Base-by-base conservation (phyloP, 2,888 invertebrate species). In the Eristalis pertinax region DNA sequence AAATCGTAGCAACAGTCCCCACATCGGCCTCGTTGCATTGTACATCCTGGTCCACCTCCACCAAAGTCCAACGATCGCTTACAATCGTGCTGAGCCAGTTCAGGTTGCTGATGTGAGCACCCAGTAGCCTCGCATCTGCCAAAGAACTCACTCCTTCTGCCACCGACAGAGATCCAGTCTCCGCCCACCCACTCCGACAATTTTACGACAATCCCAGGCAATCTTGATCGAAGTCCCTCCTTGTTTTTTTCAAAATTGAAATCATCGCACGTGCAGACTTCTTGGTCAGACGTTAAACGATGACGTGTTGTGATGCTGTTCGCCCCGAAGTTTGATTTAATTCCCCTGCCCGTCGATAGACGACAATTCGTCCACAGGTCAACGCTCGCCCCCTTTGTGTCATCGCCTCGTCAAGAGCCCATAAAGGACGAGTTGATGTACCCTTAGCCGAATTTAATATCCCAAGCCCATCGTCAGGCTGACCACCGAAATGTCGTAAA, bases 401-500 rank as follows among this genome's bases (percentile, higher is more conserved):
- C 50, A 50, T 50, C 50, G 19, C 50, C 19, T 50, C 50, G 19
- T 19, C 19, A 19, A 50, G 50, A 7, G 19, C 50, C 19, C 50
- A 19, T 50, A 50, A 50, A 50, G 50, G 50, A 50, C 50, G 50
- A 50, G 50, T 50, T 50, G 50, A 50, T 50, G 50, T 50, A 50
- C 50, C 50, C 50, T 50, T 50, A 19, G 2, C 50, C 8, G 50
- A 50, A 50, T 50, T 50, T 50, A 19, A 50, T 50, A 50, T 50
- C 50, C 50, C 19, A 7, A 50, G 2, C 50, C 50, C 50, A 50
- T 50, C 50, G 50, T 15, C 43, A 43, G 1, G n/a, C 5, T 76
- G 76, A 82, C 82, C 82, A 76, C 82, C 50, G 76, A 76, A 82
- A 70, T 72, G 65, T 76, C 82, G 60, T 82, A 76, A 82, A 32